Base-by-base conservation (phyloP, 2,888 invertebrate genomes). In the Didymodactylos carnosus region DNA sequence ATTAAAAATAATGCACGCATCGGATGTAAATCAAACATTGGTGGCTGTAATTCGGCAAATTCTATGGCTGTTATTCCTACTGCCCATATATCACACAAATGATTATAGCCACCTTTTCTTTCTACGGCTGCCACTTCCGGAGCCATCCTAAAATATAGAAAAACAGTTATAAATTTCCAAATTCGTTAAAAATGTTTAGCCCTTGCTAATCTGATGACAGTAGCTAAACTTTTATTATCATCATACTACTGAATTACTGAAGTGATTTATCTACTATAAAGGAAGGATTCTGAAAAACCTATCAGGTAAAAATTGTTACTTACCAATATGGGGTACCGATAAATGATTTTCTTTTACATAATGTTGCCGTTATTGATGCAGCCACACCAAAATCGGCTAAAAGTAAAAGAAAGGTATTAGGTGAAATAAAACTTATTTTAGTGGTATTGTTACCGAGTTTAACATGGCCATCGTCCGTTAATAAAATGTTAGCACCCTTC, bases 11-110 rank as follows among this genome's bases (percentile, higher is more conserved):
- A 86, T 27, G 92, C 95, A 79, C 95, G 82, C 94, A 95, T 94
- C 0, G 98, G 98, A 85, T 97, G 97, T 75, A 98, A 86, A 85
- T 99, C 97, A 86, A 97, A 99, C 93, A 97, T 94, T 0, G 98
- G 98, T 39, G 98, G 98, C 81, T 98, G 95, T 40, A 97, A 87
- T 83, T 98, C 98, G 1, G 97, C 98, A 80, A 99, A 86, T 85
- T 98, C 98, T 78, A 99, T 99, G 75, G 97, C 91, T 53, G 98
- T 98, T 78, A 99, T 95, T 73, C 98, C 98, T 78, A 94, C 92
- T 25, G 97, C 97, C 98, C 98, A 98, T 79, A 99, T 95, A 87
- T 98, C 98, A 87, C 98, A 98, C 80, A 94, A 88, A 84, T 97
- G 94, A 84, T 97, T 95, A 84, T 98, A 98, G 49, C 97, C 97